Evolutionary conservation across 2,797 vertebrate genomes (phyloP).

Genomic region (Eidolon dupreanum): DNA sequence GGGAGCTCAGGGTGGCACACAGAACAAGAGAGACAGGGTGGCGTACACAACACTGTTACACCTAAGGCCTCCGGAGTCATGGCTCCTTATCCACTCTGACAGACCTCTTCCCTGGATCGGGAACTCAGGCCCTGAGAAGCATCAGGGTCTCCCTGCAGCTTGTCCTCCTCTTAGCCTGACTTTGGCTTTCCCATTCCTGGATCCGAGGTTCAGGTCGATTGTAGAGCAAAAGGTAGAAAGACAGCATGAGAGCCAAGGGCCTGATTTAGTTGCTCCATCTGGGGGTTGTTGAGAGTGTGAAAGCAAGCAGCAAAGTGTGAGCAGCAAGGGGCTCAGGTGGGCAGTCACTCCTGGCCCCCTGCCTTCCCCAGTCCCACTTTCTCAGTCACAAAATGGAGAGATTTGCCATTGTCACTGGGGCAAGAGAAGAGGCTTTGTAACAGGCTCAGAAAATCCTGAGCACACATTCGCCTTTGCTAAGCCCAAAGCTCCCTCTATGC

Average conservation of each 20-base stretch:
- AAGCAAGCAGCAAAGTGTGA: not conserved
- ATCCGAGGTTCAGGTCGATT: not conserved
- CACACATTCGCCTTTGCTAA: not conserved
- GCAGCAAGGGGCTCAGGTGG: not conserved
- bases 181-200: rapidly evolving
- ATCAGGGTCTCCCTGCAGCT: rapidly evolving
- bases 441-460: not conserved
- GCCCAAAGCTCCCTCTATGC: not conserved
- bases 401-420: not conserved
- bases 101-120: not conserved
- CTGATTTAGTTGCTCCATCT: not conserved
- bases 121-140: not conserved
- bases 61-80: not conserved
- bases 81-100: not conserved
- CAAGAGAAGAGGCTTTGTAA: not conserved
- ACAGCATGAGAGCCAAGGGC: not conserved
- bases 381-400: not conserved
- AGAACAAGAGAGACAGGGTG: not conserved
- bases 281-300: not conserved
- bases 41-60: rapidly evolving
- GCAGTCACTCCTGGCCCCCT: not conserved
- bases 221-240: not conserved
- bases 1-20: not conserved
- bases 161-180: not conserved
- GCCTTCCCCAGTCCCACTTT: not conserved